These are phyloP conservation scores for Thamnophis elegans DNA, from an alignment of 2,797 vertebrate species.

Conservation along the genomic window DNA sequence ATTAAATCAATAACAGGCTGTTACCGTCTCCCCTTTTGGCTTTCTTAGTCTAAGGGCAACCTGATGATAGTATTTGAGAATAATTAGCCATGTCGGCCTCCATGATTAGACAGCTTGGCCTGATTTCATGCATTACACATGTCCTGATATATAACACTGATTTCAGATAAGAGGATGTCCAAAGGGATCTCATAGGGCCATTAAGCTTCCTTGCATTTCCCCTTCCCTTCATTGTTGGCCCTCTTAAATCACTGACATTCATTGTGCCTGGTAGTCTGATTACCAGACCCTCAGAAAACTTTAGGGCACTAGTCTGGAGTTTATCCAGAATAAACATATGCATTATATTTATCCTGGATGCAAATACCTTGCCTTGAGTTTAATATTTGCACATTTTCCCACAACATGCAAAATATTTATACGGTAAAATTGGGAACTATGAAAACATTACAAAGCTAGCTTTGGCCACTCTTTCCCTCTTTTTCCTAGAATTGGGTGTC, in stretches of 20 bases:
- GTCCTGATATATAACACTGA: slow-evolving; percentile 27
- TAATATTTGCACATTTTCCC: not conserved
- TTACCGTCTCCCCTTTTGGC: slow-evolving; percentile 31
- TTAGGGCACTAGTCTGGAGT: not conserved
- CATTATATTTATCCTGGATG: not conserved
- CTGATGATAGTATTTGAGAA: slow-evolving; percentile 55
- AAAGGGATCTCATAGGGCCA: slow-evolving; percentile 16
- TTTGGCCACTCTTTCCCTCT: not conserved
- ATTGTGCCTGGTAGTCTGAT: not conserved
- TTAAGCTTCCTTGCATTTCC: not conserved
- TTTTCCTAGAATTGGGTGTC: not conserved
- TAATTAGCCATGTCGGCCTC: slow-evolving; percentile 44
- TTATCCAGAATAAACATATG: not conserved
- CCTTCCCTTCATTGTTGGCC: not conserved
- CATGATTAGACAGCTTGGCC: slow-evolving; percentile 42
- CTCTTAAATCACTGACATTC: slow-evolving; percentile 7
- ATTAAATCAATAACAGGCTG: slow-evolving; percentile 61
- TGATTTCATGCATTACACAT: slow-evolving; percentile 55
- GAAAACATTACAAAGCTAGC: not conserved
- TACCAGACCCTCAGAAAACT: not conserved
- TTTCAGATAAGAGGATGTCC: slow-evolving; percentile 49
- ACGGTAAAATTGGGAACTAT: not conserved
- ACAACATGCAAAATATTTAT: not conserved
- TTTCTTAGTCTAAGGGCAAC: slow-evolving; percentile 59
- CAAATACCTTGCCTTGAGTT: not conserved